Percentiles rank a stretch among this genome's conserved stretches.
phyloP scores from a whole-genome alignment of 2,797 vertebrate genomes.

The Heteromormyrus szaboi region DNA sequence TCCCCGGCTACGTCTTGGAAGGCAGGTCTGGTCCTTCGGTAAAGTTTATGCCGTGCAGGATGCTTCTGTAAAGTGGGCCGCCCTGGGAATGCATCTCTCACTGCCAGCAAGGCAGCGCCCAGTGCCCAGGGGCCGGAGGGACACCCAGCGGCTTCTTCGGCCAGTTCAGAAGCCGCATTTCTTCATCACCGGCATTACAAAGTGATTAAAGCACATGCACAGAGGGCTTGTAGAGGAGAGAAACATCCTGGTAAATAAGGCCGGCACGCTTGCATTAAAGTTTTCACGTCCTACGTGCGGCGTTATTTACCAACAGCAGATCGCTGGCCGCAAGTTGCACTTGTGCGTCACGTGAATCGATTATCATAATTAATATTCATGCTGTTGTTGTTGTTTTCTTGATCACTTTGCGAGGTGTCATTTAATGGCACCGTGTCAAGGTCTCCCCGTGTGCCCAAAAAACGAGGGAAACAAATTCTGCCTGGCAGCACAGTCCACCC shows the following conservation, averaged over 20 bases:
- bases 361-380: not conserved
- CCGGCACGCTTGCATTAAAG: not conserved
- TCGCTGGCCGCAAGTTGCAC: not conserved
- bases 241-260: not conserved
- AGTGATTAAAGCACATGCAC: not conserved
- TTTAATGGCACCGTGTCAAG: slow-evolving; percentile 53
- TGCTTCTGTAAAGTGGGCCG: not conserved
- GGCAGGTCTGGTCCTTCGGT: not conserved
- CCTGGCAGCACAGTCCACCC: slow-evolving; percentile 66
- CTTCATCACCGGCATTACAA: not conserved
- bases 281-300: not conserved
- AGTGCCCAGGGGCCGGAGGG: not conserved
- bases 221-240: not conserved
- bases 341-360: not conserved
- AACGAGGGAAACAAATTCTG: slow-evolving; percentile 66
- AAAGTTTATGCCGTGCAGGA: not conserved
- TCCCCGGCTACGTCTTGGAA: not conserved
- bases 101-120: not conserved
- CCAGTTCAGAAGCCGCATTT: not conserved
- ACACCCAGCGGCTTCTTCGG: not conserved
- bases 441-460: slow-evolving; percentile 45
- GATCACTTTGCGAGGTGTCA: slow-evolving; percentile 47
- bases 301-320: too few species aligned
- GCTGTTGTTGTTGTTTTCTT: slow-evolving; percentile 41
- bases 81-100: not conserved